Evolutionary conservation across 2,113 vertebrate genomes (phyloP).

Genomic region (Heptranchias perlo): DNA sequence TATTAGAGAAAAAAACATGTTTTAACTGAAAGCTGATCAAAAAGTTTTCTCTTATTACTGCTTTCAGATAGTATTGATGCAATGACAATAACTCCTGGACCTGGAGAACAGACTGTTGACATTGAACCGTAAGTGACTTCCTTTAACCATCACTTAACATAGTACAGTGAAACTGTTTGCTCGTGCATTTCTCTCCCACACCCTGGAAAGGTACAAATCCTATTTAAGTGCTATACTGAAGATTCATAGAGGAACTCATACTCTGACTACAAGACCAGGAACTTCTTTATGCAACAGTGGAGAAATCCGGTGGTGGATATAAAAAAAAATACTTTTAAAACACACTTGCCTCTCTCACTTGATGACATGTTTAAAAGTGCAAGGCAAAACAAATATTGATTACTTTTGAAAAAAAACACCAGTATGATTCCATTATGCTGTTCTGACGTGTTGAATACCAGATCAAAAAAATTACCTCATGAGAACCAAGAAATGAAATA

Average conservation of each 20-base stretch:
- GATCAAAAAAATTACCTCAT: not conserved
- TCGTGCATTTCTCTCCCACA: not conserved
- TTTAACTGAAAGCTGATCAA: not conserved
- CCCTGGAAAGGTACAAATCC: not conserved
- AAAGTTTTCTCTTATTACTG: not conserved
- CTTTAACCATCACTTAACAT: not conserved
- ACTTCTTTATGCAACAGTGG: not conserved
- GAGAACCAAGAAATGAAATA: not conserved
- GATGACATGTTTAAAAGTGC: no score
- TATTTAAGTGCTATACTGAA: not conserved
- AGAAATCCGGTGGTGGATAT: no score
- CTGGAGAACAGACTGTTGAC: slow-evolving; percentile 66
- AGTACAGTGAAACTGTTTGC: not conserved
- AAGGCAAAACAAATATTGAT: no score
- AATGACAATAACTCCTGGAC: slow-evolving; percentile 57
- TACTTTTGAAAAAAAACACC: no score
- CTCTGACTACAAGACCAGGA: not conserved
- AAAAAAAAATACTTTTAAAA: not conserved
- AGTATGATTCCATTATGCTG: not conserved
- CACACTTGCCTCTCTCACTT: not conserved
- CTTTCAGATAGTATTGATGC: slow-evolving; percentile 64
- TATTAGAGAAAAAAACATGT: not conserved
- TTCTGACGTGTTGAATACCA: not conserved
- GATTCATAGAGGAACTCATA: not conserved
- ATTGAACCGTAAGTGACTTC: slow-evolving; percentile 70